Evolutionary conservation across 2,888 invertebrate species (phyloP), one percentile per base, ranked within the genome.

Genomic region (Oasisia sp.): DNA sequence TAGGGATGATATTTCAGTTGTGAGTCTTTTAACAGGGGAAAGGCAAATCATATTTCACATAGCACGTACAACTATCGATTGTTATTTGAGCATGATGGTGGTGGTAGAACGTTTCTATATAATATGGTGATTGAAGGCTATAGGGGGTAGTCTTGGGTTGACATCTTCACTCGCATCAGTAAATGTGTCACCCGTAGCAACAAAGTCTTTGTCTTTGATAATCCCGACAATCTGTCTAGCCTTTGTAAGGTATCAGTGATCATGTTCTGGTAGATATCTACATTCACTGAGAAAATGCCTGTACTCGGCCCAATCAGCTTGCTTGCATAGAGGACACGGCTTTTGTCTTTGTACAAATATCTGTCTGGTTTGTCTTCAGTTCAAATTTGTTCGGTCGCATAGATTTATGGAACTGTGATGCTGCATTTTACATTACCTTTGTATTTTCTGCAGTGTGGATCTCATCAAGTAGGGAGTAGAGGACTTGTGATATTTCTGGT

Each of bases 211-310:
- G n/a, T 92, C 91, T 12, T 92, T 92, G 8, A 93, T 50, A 9
- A 93, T 91, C 38, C 90, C 93, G 27, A 91, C 50, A 58, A 94
- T 93, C 89, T 93, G 58, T 0, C 93, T 93, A 12, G 74, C 74
- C 27, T 74, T 74, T 74, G 74, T 19, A 74, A 74, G 14, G 74
- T 74, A 74, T 74, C 27, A 2, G 27, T 19, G 74, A 27, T 74
- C 74, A 19, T 14, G 74, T 27, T 74, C 27, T 74, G 94, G 94
- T 56, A 94, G 91, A 89, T 89, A 93, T 45, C 74, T 93, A 91
- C 94, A 94, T 38, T 91, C 91, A 50, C 93, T 94, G 12, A 94
- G 90, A 44, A 93, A 94, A 74, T 94, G 93, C n/a, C 93, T 89
- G 5, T 74, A n/a, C 19, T 92, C 44, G 5, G 90, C 91, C 4